Conservation (phyloP, 2,113 vertebrate genomes). For the Progne subis region DNA sequence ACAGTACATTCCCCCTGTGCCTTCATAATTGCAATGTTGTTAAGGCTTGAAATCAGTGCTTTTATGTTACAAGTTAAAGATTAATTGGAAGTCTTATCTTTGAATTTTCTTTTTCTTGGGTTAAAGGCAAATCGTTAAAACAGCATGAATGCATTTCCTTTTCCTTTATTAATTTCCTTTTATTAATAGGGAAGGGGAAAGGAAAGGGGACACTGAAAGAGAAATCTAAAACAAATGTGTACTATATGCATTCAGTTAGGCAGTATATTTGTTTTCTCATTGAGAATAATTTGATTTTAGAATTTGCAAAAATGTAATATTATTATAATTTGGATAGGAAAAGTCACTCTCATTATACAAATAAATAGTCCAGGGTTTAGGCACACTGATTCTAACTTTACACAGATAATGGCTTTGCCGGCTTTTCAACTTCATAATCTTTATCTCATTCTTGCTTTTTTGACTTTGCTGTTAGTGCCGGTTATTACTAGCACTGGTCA, state of each 20-base stretch:
- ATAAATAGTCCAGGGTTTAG: neutral
- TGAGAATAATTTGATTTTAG: neutral
- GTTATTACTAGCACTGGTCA: neutral
- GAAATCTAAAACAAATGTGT: neutral
- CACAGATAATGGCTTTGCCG: neutral
- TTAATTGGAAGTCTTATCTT: constrained; percentile 61
- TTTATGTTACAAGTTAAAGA: constrained; percentile 65
- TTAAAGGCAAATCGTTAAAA: constrained; percentile 55
- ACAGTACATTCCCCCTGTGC: neutral
- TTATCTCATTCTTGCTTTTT: neutral
- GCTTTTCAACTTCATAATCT: neutral
- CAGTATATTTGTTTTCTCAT: neutral
- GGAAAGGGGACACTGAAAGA: neutral
- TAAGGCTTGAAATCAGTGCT: constrained; percentile 37
- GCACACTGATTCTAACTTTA: neutral
- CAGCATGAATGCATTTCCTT: neutral
- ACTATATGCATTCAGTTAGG: neutral
- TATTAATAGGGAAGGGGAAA: neutral
- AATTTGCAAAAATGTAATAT: neutral
- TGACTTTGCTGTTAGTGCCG: neutral
- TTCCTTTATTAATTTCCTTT: neutral
- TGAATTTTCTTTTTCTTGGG: constrained; percentile 38
- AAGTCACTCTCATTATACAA: neutral
- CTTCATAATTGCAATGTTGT: constrained; percentile 33
- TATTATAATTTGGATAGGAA: neutral